These are phyloP conservation scores for Astyanax mexicanus DNA, from an alignment of 2,797 vertebrate genomes.

Conservation along the genomic window DNA sequence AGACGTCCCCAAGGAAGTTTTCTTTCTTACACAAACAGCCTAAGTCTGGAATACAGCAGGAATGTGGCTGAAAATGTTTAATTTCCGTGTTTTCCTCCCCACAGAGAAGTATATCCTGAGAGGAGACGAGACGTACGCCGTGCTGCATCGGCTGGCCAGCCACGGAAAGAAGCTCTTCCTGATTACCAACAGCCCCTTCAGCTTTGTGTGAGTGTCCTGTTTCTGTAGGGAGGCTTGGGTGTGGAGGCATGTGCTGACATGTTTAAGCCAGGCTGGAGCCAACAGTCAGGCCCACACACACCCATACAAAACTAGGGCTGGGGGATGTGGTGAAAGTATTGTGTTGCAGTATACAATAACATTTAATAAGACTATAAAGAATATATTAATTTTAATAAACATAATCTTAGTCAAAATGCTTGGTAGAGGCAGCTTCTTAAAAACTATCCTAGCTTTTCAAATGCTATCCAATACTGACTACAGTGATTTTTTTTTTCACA, in stretches of 20 bases:
- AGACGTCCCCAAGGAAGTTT: neutral
- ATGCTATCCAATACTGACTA: too few species aligned
- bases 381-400: too few species aligned
- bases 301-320: too few species aligned
- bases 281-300: neutral
- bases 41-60: neutral
- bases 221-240: neutral
- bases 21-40: neutral
- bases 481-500: too few species aligned
- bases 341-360: too few species aligned
- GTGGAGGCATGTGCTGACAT: neutral
- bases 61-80: neutral
- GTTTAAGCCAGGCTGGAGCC: neutral
- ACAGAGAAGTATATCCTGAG: conserved; percentile 84
- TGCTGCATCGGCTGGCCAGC: conserved; percentile 78
- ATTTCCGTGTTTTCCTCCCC: neutral
- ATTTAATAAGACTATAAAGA: too few species aligned
- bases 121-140: conserved; percentile 84
- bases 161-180: conserved; percentile 86
- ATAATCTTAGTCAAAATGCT: too few species aligned
- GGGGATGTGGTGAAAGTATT: too few species aligned
- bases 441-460: too few species aligned
- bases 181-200: conserved; percentile 87
- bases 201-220: conserved; percentile 83
- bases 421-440: too few species aligned